phyloP scores from a whole-genome alignment of 2,113 vertebrate genomes.

The Irena cyanogastra region DNA sequence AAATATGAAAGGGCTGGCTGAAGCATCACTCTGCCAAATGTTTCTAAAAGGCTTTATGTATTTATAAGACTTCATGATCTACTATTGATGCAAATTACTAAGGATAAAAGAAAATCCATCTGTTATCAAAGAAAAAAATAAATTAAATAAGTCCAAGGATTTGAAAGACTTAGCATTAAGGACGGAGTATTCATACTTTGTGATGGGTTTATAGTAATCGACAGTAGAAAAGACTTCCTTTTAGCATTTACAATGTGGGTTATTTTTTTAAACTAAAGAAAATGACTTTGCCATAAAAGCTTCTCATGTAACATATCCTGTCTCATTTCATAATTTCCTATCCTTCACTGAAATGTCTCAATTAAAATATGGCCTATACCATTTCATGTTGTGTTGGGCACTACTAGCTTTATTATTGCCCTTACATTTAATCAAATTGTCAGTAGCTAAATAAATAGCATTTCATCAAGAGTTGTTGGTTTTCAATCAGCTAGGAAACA shows the following conservation, averaged over 20 bases:
- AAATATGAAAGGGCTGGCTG: conserved; percentile 38
- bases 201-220: conserved; percentile 46
- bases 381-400: background rate
- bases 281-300: background rate
- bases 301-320: background rate
- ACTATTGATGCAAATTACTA: conserved; percentile 58
- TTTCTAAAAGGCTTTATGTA: conserved; percentile 66
- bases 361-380: background rate
- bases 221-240: conserved; percentile 29
- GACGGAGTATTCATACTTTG: conserved; percentile 41
- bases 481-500: conserved; percentile 30
- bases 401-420: conserved; percentile 18
- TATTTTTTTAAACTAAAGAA: background rate
- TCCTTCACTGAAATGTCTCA: background rate
- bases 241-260: background rate
- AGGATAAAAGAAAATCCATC: conserved; percentile 63
- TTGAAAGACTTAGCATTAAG: conserved; percentile 61
- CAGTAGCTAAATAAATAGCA: conserved; percentile 26
- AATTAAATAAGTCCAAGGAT: conserved; percentile 57
- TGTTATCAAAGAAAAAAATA: conserved; percentile 55
- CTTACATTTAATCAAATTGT: conserved; percentile 37
- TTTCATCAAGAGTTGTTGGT: conserved; percentile 13
- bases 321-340: background rate
- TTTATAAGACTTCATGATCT: conserved; percentile 58
- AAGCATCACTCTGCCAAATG: conserved; percentile 40